phyloP scores from a whole-genome alignment of 2,888 invertebrate genomes.

The Polyommatus iphigenia region DNA sequence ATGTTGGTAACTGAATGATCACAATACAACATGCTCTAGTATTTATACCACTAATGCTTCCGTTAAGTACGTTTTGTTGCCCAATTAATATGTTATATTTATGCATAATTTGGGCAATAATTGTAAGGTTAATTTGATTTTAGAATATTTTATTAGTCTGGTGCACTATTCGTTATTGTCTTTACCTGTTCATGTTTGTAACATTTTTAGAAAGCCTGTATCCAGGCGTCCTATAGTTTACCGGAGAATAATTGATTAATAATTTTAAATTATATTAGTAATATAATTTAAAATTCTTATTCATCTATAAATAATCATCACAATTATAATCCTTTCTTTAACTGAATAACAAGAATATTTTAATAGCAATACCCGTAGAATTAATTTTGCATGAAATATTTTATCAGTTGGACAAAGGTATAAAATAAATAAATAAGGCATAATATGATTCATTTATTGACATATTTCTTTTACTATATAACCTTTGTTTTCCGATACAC shows the following conservation, averaged over 20 bases:
- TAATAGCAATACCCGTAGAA: background rate
- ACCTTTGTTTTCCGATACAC: no score
- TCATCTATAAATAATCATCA: no score
- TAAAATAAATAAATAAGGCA: no score
- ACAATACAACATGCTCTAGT: constrained; percentile 65
- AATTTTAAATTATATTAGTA: no score
- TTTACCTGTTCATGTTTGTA: background rate
- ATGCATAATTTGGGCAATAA: constrained; percentile 7
- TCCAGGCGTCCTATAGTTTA: no score
- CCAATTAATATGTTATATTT: background rate
- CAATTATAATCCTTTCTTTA: no score
- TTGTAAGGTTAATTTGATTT: constrained; percentile 4
- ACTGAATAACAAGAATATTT: background rate
- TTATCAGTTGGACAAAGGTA: background rate
- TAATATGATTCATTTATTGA: no score
- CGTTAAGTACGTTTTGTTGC: constrained; percentile 25
- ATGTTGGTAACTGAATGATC: constrained; percentile 78
- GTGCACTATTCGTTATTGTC: background rate
- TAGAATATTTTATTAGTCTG: background rate
- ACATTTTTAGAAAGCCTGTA: background rate
- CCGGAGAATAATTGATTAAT: no score
- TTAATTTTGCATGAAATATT: background rate
- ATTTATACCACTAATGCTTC: constrained; percentile 68
- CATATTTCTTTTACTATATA: no score
- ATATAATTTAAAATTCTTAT: no score